These are phyloP conservation scores for Euborellia annulipes DNA, from an alignment of 1,140 invertebrate species.

Conservation along the genomic window DNA sequence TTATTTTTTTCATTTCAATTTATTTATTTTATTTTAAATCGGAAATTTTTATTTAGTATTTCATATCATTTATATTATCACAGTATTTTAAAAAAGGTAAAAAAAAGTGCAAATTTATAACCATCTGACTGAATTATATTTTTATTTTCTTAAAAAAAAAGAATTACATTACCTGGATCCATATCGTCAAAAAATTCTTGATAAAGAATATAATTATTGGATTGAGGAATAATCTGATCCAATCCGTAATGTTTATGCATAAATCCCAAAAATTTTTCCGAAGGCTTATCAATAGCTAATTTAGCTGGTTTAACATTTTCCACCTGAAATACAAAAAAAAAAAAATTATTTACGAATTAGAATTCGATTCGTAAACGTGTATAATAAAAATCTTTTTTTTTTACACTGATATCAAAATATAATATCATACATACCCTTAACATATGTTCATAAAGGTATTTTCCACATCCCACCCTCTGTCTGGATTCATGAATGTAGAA, in stretches of 20 bases:
- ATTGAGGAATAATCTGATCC: slow-evolving; percentile 52
- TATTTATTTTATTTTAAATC: no score
- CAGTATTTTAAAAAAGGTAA: no score
- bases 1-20: no score
- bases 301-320: slow-evolving; percentile 50
- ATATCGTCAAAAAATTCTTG: slow-evolving; percentile 51
- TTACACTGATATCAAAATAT: no score
- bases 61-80: no score
- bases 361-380: no score
- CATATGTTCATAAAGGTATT: slow-evolving; percentile 64
- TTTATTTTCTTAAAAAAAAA: slow-evolving; percentile 20
- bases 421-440: slow-evolving; percentile 39
- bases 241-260: slow-evolving; percentile 69
- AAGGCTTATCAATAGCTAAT: slow-evolving; percentile 79
- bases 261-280: slow-evolving; percentile 71
- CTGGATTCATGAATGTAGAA: slow-evolving; percentile 70
- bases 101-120: no score
- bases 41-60: no score
- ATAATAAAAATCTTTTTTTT: no score
- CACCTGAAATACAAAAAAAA: slow-evolving; percentile 48
- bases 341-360: no score
- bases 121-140: no score
- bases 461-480: slow-evolving; percentile 63
- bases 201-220: slow-evolving; percentile 80
- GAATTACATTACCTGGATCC: not conserved